Conservation (phyloP, 1,140 invertebrate species). For the Rhagoletis zephyria region DNA sequence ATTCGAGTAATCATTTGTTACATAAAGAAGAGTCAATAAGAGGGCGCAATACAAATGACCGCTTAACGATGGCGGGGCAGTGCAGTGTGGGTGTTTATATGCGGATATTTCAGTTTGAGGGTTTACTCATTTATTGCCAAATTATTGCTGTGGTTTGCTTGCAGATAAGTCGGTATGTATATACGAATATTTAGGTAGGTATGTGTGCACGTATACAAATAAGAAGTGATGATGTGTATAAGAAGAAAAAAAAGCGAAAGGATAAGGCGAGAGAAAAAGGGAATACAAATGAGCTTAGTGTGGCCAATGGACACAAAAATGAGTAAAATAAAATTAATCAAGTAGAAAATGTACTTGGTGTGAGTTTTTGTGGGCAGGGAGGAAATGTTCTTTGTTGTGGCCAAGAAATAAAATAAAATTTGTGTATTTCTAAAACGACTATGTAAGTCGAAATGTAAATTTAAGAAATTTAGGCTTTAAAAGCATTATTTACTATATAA, state of each 20-base stretch:
- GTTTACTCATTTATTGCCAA: constrained; percentile 9
- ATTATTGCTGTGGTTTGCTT: constrained; percentile 10
- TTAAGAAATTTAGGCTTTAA: too few species aligned
- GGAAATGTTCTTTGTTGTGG: too few species aligned
- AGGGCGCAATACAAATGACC: not conserved
- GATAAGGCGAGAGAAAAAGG: not conserved
- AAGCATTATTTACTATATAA: too few species aligned
- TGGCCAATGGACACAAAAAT: not conserved
- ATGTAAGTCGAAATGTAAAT: too few species aligned
- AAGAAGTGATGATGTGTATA: not conserved
- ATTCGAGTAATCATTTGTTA: not conserved
- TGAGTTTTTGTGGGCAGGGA: too few species aligned
- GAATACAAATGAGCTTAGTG: constrained; percentile 7
- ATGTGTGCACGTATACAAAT: too few species aligned
- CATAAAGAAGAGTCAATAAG: not conserved
- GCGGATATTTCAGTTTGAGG: not conserved
- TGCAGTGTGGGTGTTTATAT: not conserved
- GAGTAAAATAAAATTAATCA: constrained; percentile 32
- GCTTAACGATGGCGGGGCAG: not conserved
- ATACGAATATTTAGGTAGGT: not conserved
- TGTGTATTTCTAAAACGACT: too few species aligned
- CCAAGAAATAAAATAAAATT: too few species aligned
- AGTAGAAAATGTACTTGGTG: not conserved
- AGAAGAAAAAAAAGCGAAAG: not conserved
- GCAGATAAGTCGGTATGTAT: not conserved